phyloP scores from a whole-genome alignment of 35 echinoderm and acorn worm species.

The Ptychodera flava region DNA sequence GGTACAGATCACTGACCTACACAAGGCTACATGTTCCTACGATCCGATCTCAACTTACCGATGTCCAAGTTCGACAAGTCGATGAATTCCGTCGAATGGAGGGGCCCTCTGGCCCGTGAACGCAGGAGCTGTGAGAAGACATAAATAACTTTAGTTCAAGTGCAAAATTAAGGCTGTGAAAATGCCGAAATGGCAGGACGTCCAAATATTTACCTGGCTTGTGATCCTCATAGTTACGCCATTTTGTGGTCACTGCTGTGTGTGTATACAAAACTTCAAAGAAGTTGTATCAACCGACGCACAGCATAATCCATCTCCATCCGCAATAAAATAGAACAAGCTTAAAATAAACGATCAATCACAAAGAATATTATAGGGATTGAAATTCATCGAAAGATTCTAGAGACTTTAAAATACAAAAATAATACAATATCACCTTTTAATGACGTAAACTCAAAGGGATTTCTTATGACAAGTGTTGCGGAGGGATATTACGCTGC shows the following conservation, averaged over 20 bases:
- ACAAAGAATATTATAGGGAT: too few relatives aligned
- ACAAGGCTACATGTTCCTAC: too few relatives aligned
- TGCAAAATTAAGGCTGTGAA: neutral
- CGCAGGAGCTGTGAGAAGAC: neutral
- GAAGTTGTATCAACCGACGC: neutral
- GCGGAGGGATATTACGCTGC: too few relatives aligned
- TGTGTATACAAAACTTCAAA: neutral
- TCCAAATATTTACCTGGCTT: neutral
- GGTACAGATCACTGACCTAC: too few relatives aligned
- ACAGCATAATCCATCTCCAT: neutral
- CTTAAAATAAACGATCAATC: too few relatives aligned
- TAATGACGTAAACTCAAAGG: too few relatives aligned
- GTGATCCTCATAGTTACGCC: neutral
- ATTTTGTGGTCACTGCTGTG: neutral
- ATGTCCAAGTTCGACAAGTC: neutral
- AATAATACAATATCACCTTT: too few relatives aligned
- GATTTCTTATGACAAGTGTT: too few relatives aligned
- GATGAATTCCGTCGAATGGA: neutral
- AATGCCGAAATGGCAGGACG: neutral
- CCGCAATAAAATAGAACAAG: neutral
- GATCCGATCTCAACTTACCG: too few relatives aligned
- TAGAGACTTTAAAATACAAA: too few relatives aligned
- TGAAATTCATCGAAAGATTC: too few relatives aligned
- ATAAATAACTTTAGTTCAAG: neutral
- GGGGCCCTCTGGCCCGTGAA: neutral